Conservation (phyloP, 2,113 vertebrate genomes). For the Ptilonorhynchus violaceus region DNA sequence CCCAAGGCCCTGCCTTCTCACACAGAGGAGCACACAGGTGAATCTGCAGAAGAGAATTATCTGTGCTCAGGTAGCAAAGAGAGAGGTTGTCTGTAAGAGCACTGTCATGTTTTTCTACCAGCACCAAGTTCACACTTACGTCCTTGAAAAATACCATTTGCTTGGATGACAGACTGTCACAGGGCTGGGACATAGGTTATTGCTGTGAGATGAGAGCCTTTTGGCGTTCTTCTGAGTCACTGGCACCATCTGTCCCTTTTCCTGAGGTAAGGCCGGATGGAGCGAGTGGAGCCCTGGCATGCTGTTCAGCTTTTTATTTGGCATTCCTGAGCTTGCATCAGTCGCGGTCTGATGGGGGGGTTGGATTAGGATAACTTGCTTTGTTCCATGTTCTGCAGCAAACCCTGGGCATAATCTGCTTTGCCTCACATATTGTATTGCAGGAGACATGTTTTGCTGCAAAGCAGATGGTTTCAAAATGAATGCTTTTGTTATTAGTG, state of each 20-base stretch:
- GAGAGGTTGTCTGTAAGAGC: neutral
- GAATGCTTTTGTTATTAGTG: neutral
- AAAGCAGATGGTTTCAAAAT: neutral
- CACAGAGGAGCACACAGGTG: neutral
- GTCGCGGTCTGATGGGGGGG: fast-evolving
- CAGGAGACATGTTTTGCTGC: neutral
- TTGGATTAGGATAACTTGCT: neutral
- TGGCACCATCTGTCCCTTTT: slow-evolving; percentile 55
- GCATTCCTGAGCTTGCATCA: neutral
- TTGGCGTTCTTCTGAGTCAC: slow-evolving; percentile 35
- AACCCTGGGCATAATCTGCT: neutral
- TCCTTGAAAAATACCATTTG: slow-evolving; percentile 11
- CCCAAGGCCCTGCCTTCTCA: neutral
- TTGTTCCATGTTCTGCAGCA: neutral
- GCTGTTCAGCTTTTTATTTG: neutral
- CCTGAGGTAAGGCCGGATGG: slow-evolving; percentile 13
- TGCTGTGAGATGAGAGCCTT: slow-evolving; percentile 32
- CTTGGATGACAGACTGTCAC: neutral
- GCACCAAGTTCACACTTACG: neutral
- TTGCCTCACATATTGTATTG: neutral
- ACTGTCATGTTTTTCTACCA: neutral
- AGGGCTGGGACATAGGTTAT: neutral
- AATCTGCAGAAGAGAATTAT: neutral
- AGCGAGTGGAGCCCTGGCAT: neutral
- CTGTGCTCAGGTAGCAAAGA: neutral